These are phyloP conservation scores for Anas acuta DNA, from an alignment of 2,797 vertebrate genomes.

Conservation along the genomic window DNA sequence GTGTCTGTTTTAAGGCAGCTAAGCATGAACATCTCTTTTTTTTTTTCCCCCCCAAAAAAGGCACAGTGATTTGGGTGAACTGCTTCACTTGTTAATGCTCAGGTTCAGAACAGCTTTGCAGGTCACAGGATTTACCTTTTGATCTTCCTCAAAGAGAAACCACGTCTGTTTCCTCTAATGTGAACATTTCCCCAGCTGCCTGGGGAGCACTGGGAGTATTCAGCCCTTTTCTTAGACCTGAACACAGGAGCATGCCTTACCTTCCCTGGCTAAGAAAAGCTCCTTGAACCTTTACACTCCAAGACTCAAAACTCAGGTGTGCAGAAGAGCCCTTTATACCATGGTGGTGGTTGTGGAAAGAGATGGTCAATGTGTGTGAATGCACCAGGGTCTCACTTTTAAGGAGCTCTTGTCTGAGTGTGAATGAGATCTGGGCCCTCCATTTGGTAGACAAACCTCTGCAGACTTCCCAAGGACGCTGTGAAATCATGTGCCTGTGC, in stretches of 20 bases:
- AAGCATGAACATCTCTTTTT: neutral
- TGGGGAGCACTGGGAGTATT: neutral
- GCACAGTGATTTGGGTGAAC: neutral
- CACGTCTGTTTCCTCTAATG: fast-evolving
- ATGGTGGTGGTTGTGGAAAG: no score
- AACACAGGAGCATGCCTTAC: neutral
- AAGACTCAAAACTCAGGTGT: neutral
- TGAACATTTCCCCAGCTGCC: neutral
- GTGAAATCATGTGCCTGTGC: no score
- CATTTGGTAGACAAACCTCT: neutral
- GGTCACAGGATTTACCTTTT: neutral
- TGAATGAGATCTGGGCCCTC: neutral
- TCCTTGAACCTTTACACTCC: neutral
- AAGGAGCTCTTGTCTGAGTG: neutral
- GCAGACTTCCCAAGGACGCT: neutral
- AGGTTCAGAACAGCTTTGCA: neutral
- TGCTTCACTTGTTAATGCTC: neutral
- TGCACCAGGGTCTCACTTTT: neutral
- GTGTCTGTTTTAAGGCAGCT: neutral
- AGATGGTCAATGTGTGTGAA: neutral
- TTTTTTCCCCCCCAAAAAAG: neutral
- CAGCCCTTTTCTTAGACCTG: neutral
- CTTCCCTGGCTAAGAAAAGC: neutral
- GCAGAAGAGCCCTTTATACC: neutral
- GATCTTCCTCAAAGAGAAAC: neutral